These are phyloP conservation scores for Aphelinus atriplicis DNA, from an alignment of 1,140 invertebrate genomes.

Conservation along the genomic window DNA sequence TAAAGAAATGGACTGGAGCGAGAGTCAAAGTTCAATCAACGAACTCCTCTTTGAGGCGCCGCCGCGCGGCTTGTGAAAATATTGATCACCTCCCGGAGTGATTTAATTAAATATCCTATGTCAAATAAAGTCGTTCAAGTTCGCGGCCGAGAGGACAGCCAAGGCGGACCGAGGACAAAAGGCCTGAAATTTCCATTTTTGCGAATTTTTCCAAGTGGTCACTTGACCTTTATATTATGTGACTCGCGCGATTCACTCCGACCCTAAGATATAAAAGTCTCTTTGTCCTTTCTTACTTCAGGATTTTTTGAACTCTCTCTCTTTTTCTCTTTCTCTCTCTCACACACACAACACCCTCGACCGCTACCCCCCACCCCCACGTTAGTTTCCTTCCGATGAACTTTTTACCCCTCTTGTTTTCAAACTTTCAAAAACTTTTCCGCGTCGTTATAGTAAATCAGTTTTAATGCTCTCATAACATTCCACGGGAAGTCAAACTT, in stretches of 20 bases:
- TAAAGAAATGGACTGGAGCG: no score
- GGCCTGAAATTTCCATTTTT: conserved; percentile 30
- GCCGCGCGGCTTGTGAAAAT: conserved; percentile 6
- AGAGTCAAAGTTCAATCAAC: no score
- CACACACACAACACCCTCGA: no score
- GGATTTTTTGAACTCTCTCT: not conserved
- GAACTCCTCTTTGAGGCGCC: no score
- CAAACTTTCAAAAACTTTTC: no score
- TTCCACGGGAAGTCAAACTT: no score
- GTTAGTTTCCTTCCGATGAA: no score
- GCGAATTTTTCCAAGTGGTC: conserved; percentile 36
- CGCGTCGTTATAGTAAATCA: no score
- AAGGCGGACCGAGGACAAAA: not conserved
- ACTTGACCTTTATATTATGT: conserved; percentile 27
- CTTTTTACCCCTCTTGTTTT: no score
- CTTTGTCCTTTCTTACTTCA: not conserved
- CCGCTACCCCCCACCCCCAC: no score
- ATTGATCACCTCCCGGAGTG: conserved; percentile 1
- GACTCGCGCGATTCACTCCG: not conserved
- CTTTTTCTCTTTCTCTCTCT: not conserved
- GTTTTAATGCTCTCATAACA: no score
- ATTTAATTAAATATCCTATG: conserved; percentile 33
- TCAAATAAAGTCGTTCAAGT: conserved; percentile 15
- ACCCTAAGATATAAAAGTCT: not conserved
- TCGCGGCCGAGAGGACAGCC: not conserved